A percentile compares a stretch with the other conserved stretches of the same genome.
phyloP scores from a whole-genome alignment of 2,888 invertebrate genomes.

The Melangyna quadrimaculata region DNA sequence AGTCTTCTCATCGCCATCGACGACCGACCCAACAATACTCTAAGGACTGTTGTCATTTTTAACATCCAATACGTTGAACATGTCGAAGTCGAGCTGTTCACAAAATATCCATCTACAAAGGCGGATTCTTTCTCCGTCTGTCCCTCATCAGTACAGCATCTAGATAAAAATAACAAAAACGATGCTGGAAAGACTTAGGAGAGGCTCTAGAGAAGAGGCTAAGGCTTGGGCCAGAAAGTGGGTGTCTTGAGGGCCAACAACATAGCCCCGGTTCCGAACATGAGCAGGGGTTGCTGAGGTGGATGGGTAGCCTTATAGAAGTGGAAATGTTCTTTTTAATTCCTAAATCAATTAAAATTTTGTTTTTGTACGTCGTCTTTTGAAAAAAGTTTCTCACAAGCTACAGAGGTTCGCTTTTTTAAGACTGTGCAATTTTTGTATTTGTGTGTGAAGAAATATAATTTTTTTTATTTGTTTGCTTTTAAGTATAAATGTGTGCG shows the following conservation, averaged over 20 bases:
- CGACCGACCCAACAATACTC: background rate
- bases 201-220: background rate
- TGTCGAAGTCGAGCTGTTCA: constrained; percentile 65
- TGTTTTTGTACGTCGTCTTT: constrained; percentile 55
- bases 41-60: constrained; percentile 42
- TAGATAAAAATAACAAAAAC: constrained; percentile 51
- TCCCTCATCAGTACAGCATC: constrained; percentile 2
- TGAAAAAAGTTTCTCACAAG: constrained; percentile 42
- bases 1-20: background rate
- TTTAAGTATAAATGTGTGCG: constrained; percentile 5
- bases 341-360: constrained; percentile 70
- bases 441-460: constrained; percentile 10
- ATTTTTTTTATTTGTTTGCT: background rate
- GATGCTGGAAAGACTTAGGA: background rate
- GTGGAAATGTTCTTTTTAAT: constrained; percentile 69
- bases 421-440: background rate
- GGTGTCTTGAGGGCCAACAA: constrained; percentile 34
- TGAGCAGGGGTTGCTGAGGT: background rate
- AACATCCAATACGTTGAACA: constrained; percentile 62
- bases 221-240: background rate
- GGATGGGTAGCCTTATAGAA: background rate
- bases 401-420: background rate
- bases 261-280: background rate
- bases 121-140: constrained; percentile 10
- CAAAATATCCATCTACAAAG: constrained; percentile 57